Base-by-base conservation (phyloP, 1,140 invertebrate species). In the Potamilus streckersoni region DNA sequence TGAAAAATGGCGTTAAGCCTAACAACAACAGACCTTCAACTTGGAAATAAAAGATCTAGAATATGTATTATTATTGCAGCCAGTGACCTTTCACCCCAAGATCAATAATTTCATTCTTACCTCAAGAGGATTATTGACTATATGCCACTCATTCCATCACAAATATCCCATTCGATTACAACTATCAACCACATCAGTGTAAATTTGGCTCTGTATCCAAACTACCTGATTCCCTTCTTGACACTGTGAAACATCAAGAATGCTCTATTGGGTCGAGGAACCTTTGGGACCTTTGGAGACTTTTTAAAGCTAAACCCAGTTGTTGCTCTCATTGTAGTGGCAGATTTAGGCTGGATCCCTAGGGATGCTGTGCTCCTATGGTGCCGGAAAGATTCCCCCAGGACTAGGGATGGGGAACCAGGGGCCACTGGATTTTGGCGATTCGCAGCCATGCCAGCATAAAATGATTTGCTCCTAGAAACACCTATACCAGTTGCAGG, bases 211-310 rank as follows among this genome's bases (percentile, higher is more conserved):
- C 27, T 49, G 38, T 49, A 49, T 49, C 38, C 6, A 49, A 49
- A 49, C 38, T 82, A 89, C 87, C 87, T 80, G 23, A 91, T 82
- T 58, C 90, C 90, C 62, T 82, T 83, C 75, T 85, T 86, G 38
- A 91, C 84, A 70, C 87, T 87, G 38, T 88, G 84, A 79, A 89
- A 88, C 83, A 91, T 89, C 64, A 88, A 79, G 12, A 86, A 67
- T 6, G 90, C 84, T 60, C 90, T 81, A 69, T 84, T 84, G 0
- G 90, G 89, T 72, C 89, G 80, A 4, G 90, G 90, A 60, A 88
- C 82, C 78, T 90, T 90, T 63, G 89, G 88, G 16, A 90, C 81
- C 80, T 90, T 91, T 31, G 86, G 84, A 31, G 84, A 82, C 73
- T 87, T 88, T 64, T 80, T 78, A 68, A 80, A 82, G 61, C 78